Percentiles rank a stretch among this genome's conserved stretches.
phyloP scores from a whole-genome alignment of 1,140 invertebrate species.

The Drosophila tsacasi region DNA sequence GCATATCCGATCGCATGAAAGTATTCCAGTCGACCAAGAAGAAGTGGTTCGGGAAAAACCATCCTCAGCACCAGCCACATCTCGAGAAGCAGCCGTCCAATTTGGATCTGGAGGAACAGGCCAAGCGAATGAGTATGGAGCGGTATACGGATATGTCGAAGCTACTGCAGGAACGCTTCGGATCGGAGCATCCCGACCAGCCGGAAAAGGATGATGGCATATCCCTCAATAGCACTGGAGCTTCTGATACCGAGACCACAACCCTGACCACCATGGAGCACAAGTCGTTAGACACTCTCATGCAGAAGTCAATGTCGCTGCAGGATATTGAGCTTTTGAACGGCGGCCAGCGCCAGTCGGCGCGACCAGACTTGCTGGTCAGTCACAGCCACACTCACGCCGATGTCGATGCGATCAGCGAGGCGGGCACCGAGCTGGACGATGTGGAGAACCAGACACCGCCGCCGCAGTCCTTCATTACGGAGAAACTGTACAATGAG shows the following conservation, averaged over 20 bases:
- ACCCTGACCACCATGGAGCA: conserved; percentile 75
- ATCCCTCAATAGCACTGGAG: conserved; percentile 59
- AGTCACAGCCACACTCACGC: conserved; percentile 30
- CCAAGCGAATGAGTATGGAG: conserved; percentile 86
- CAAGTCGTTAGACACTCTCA: conserved; percentile 61
- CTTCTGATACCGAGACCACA: conserved; percentile 75
- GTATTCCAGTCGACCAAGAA: conserved; percentile 87
- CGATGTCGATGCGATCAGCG: conserved; percentile 70
- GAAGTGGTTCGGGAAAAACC: conserved; percentile 87
- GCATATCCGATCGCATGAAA: conserved; percentile 86
- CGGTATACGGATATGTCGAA: conserved; percentile 88
- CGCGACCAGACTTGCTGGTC: conserved; percentile 73
- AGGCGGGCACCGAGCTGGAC: conserved; percentile 76
- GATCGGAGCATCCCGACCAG: conserved; percentile 55
- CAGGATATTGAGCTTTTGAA: conserved; percentile 79
- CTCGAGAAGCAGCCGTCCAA: conserved; percentile 73
- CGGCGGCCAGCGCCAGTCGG: conserved; percentile 57
- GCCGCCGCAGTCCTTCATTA: conserved; percentile 87
- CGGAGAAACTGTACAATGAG: conserved; percentile 87
- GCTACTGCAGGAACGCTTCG: conserved; percentile 87
- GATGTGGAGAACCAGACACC: conserved; percentile 77
- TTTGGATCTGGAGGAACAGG: conserved; percentile 77
- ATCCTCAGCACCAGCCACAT: conserved; percentile 82
- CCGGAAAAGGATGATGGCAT: conserved; percentile 50
- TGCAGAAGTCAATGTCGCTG: conserved; percentile 81